Evolutionary conservation across 2,797 vertebrate species (phyloP), one percentile per base, ranked within the genome.

Genomic region (Xenopus petersii): DNA sequence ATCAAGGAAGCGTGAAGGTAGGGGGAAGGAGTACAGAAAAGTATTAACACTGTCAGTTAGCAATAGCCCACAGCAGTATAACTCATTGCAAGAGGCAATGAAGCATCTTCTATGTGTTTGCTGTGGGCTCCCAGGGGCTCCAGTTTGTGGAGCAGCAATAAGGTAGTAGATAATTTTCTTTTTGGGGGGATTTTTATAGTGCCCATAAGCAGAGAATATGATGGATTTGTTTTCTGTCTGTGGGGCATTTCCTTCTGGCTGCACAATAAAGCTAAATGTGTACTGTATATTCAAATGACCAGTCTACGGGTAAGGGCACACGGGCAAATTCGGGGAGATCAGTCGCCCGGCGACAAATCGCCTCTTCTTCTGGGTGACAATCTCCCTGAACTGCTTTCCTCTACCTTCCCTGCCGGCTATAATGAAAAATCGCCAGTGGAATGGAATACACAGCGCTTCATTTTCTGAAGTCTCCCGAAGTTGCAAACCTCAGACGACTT

Each of bases 81-180:
- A 89, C 92, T 95, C 93, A 94, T 95, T 94, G 93, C 85, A 89
- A 92, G 90, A 92, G 90, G 92, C 92, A 94, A 92, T 90, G 92
- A 88, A 92, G 93, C 91, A 88, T 93, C 92, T 89, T 88, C 89
- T 73, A 80, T 90, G 84, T 87, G 89, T 90, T 92, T 89, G 91
- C 92, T 91, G 89, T 91, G 86, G 83, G 91, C 89, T 90, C 91
- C 90, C 82, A 89, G 91, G 91, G 81, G 85, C 83, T 83, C 81
- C 81, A 81, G 81, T 83, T 42, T 82, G 87, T 80, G 87, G 84
- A 83, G 93, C 89, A 89, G 92, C 91, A 89, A 91, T 91, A 90
- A 91, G 83, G 86, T 84, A 86, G 85, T 66, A 83, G 83, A 85
- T 89, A 86, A 87, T 86, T 51, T 51, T 51, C 1, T 51, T 1